Evolutionary conservation across 1,140 invertebrate genomes (phyloP).

Genomic region (Campodea augens): DNA sequence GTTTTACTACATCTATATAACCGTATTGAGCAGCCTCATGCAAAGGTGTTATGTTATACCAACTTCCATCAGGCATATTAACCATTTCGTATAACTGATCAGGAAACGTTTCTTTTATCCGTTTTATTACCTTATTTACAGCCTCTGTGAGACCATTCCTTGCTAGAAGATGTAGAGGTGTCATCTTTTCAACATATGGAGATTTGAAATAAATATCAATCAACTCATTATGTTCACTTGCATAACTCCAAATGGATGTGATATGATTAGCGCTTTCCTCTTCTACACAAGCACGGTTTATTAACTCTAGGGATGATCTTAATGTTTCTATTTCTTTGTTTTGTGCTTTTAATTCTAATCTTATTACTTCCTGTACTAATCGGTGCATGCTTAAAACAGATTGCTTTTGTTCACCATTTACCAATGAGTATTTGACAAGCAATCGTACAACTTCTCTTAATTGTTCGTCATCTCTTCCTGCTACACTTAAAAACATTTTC

Average conservation of each 20-base stretch:
- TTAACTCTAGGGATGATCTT: background rate
- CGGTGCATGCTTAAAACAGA: slow-evolving; percentile 5
- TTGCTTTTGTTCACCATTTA: background rate
- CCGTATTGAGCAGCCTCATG: too few relatives aligned
- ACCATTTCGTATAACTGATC: too few relatives aligned
- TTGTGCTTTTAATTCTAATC: background rate
- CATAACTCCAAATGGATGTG: background rate
- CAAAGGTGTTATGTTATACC: too few relatives aligned
- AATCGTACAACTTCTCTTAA: slow-evolving; percentile 2
- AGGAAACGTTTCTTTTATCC: too few relatives aligned
- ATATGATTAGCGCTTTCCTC: background rate
- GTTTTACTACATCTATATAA: too few relatives aligned
- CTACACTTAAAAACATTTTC: slow-evolving; percentile 3
- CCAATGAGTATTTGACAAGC: slow-evolving; percentile 6
- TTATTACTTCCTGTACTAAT: slow-evolving; percentile 7
- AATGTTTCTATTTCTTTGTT: background rate
- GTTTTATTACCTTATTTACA: too few relatives aligned
- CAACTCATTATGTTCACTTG: background rate
- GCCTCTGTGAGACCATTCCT: too few relatives aligned
- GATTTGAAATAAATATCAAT: too few relatives aligned
- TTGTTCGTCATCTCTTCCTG: slow-evolving; percentile 1
- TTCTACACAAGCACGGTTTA: background rate
- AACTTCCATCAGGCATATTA: too few relatives aligned
- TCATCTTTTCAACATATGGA: too few relatives aligned
- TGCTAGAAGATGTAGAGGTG: too few relatives aligned